These are phyloP conservation scores for Rhodophaea formosa DNA, from an alignment of 2,888 invertebrate species.

Conservation along the genomic window DNA sequence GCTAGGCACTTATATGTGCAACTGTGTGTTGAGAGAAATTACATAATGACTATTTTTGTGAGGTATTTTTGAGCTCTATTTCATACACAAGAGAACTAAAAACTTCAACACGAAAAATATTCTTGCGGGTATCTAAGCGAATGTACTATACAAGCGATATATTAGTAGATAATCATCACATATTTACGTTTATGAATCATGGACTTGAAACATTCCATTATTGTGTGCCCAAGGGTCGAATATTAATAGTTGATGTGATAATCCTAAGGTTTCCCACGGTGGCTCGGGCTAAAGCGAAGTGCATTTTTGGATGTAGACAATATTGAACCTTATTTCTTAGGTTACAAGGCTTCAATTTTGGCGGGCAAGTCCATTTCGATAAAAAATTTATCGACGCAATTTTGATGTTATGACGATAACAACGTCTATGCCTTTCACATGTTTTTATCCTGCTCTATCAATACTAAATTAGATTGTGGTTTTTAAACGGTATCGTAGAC, in stretches of 20 bases:
- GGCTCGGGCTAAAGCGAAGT: conserved; percentile 3
- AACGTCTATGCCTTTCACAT: no score
- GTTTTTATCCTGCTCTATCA: no score
- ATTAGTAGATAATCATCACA: neutral
- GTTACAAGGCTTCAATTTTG: neutral
- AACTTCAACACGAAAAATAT: no score
- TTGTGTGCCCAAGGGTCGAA: conserved; percentile 53
- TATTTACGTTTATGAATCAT: conserved; percentile 26
- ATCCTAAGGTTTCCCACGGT: conserved; percentile 62
- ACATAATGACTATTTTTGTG: no score
- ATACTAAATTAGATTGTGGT: no score
- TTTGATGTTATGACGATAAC: no score
- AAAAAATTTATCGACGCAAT: neutral
- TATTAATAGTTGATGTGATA: conserved; percentile 71
- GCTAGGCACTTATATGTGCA: no score
- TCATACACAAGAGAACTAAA: no score
- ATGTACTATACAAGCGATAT: neutral
- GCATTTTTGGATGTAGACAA: neutral
- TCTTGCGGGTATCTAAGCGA: no score
- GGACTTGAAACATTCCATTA: conserved; percentile 57
- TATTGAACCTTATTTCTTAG: neutral
- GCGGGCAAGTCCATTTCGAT: neutral
- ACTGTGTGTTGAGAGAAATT: no score
- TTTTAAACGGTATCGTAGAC: no score
- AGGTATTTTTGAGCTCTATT: no score